Conservation (phyloP, 1,140 invertebrate species). For the Harpegnathos saltator region DNA sequence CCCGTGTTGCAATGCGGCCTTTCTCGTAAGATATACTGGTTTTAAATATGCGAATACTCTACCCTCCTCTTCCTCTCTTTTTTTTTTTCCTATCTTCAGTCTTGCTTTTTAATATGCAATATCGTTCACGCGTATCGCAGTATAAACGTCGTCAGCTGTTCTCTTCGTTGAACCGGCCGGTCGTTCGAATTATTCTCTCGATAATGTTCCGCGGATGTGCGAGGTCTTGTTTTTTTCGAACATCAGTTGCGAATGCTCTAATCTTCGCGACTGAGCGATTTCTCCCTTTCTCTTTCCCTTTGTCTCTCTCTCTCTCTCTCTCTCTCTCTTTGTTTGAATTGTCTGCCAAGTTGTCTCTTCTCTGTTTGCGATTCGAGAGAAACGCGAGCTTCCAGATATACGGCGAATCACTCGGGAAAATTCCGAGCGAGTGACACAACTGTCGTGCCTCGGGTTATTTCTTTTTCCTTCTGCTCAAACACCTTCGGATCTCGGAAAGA, state of each 20-base stretch:
- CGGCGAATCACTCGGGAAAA: neutral
- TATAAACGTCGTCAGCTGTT: neutral
- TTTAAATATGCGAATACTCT: neutral
- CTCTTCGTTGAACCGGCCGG: neutral
- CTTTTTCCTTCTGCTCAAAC: neutral
- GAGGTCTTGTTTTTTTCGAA: slow-evolving; percentile 2
- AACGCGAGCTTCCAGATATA: neutral
- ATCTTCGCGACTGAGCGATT: neutral
- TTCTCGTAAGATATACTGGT: neutral
- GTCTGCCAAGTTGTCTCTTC: too few relatives aligned
- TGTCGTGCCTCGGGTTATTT: neutral
- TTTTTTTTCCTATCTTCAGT: neutral
- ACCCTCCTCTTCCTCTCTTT: too few relatives aligned
- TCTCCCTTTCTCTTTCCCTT: too few relatives aligned
- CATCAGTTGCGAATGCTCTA: neutral
- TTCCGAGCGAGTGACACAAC: neutral
- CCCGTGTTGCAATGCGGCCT: too few relatives aligned
- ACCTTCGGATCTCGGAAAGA: slow-evolving; percentile 3
- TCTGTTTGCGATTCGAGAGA: neutral
- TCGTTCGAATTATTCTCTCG: neutral
- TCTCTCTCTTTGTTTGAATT: neutral
- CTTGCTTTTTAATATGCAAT: neutral
- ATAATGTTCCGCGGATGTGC: neutral
- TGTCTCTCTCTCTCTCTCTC: neutral
- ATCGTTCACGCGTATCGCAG: neutral